Conservation (phyloP, 2,113 vertebrate species). For the Ovis canadensis region DNA sequence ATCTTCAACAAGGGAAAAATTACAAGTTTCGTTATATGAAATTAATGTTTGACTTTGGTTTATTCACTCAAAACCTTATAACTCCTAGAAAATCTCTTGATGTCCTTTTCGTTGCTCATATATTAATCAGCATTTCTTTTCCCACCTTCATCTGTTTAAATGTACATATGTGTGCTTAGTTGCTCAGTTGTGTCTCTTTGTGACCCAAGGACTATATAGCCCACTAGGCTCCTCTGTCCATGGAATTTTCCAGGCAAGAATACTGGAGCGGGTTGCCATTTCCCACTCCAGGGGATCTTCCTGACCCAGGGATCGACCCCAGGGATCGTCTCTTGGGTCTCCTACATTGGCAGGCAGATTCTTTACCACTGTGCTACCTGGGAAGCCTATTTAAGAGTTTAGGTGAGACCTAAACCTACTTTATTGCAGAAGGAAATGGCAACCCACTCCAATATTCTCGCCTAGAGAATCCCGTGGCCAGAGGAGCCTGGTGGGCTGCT, state of each 20-base stretch:
- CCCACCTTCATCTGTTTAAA: not conserved
- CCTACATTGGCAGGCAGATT: not conserved
- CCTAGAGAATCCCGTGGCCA: too few species aligned
- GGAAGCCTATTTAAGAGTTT: not conserved
- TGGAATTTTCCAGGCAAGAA: not conserved
- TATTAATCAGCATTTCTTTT: not conserved
- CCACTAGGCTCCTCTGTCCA: not conserved
- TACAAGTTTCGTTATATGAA: not conserved
- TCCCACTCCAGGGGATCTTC: not conserved
- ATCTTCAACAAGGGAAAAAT: not conserved
- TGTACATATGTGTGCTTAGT: not conserved
- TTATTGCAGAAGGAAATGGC: too few species aligned
- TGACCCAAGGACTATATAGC: not conserved
- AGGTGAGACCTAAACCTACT: too few species aligned
- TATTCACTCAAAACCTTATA: not conserved
- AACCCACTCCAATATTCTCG: too few species aligned
- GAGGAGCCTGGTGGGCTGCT: not conserved
- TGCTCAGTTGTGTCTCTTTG: not conserved
- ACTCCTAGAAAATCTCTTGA: not conserved
- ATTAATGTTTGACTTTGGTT: not conserved
- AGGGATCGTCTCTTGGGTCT: not conserved
- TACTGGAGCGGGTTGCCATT: not conserved
- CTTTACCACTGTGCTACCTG: not conserved
- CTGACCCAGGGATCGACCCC: not conserved
- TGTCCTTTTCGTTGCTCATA: not conserved